Percentiles rank a stretch among this genome's conserved stretches.
These are phyloP conservation scores for Ammodytes dubius DNA, from an alignment of 2,113 vertebrate genomes.

Conservation along the genomic window DNA sequence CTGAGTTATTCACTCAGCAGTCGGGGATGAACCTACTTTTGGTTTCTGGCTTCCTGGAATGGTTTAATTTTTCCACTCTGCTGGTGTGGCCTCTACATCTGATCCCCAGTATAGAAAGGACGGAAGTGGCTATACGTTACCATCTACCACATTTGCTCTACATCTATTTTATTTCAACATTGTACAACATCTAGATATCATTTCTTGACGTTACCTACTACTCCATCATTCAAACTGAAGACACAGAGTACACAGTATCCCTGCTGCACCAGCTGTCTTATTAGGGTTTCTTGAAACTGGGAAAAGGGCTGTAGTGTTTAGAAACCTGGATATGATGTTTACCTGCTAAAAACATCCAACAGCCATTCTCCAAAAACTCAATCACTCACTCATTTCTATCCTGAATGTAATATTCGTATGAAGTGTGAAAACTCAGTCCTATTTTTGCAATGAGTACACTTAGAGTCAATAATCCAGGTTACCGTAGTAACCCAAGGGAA, in stretches of 20 bases:
- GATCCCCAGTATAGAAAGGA: not conserved
- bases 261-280: too few relatives aligned
- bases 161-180: not conserved
- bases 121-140: not conserved
- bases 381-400: not conserved
- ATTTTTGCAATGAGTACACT: constrained; percentile 11
- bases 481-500: constrained; percentile 18
- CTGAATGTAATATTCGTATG: constrained; percentile 11
- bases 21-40: not conserved
- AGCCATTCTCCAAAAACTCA: not conserved
- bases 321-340: not conserved
- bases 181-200: not conserved
- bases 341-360: not conserved
- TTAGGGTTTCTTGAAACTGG: not conserved
- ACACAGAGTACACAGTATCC: not conserved
- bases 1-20: not conserved
- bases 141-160: not conserved
- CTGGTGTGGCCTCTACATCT: too few relatives aligned
- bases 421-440: not conserved
- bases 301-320: not conserved
- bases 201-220: not conserved
- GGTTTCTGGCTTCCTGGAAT: not conserved
- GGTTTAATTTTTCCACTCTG: not conserved
- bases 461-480: constrained; percentile 43
- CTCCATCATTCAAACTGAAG: not conserved